Evolutionary conservation across 1,140 invertebrate genomes (phyloP).

Genomic region (Drosophila leontia): DNA sequence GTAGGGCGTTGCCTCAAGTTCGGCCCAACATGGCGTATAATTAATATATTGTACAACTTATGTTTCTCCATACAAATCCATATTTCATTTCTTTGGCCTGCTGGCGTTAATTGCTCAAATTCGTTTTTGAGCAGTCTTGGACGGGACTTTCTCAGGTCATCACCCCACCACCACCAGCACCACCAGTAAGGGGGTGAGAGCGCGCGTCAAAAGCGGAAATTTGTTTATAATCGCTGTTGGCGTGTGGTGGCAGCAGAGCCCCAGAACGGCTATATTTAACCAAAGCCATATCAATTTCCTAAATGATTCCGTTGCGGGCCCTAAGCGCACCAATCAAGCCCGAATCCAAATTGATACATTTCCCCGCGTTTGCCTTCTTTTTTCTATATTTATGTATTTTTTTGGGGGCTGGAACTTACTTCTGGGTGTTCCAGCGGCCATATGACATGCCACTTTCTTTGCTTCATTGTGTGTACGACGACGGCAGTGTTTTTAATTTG

Average conservation of each 20-base stretch:
- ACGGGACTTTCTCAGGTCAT: constrained; percentile 66
- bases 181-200: constrained; percentile 7
- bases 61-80: constrained; percentile 45
- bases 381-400: not conserved
- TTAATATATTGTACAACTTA: constrained; percentile 70
- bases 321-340: constrained; percentile 72
- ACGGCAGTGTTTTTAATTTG: constrained; percentile 69
- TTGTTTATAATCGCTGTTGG: constrained; percentile 81
- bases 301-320: constrained; percentile 69
- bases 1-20: constrained; percentile 47
- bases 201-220: constrained; percentile 82
- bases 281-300: constrained; percentile 75
- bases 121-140: constrained; percentile 76
- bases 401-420: constrained; percentile 45
- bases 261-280: constrained; percentile 46
- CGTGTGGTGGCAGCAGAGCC: constrained; percentile 55
- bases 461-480: constrained; percentile 34
- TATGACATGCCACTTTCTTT: constrained; percentile 79
- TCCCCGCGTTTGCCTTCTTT: constrained; percentile 34
- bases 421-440: constrained; percentile 78
- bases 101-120: constrained; percentile 79
- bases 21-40: constrained; percentile 76
- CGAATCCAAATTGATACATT: constrained; percentile 78
- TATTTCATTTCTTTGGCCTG: constrained; percentile 57
- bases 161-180: constrained; percentile 10